Evolutionary conservation across 64 coral and sea anemone genomes (phyloP), one percentile per base, ranked within the genome.

Genomic region (Porites australiensis): DNA sequence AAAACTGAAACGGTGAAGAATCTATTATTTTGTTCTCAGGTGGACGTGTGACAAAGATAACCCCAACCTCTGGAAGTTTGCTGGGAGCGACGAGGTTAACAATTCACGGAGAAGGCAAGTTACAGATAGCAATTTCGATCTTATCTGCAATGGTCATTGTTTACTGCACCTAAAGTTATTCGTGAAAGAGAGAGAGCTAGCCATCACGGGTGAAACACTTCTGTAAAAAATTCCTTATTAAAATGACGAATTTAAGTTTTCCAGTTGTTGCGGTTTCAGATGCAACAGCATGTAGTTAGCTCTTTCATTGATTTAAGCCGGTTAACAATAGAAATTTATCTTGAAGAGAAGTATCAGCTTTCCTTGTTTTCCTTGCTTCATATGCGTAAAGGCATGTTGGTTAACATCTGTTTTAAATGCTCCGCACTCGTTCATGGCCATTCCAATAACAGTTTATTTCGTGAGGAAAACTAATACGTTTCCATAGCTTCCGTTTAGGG

Each of bases 1-100:
- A 80, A 15, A 15, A 8, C 14, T 60, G 44, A 64, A 1, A 43
- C 2, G 22, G 2, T 64, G 13, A 8, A 50, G 4, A 19, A 5
- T 12, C 11, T 4, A n/a, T 8, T 15, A 47, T 11, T 45, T 11
- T 47, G 47, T 75, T 27, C 27, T 46, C 64, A 93, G 91, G 70
- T 79, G 91, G 91, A 54, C 82, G 83, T 16, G 91, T 93, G 8
- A 79, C 72, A 5, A 27, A 76, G 47, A 43, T 93, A 37, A 79
- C 72, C 8, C 91, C 91, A 58, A 63, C 14, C 2, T 78, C 82
- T 53, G 91, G 91, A 37, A 93, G 91, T 77, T 60, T 93, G 19
- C 58, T 23, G 23, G 91, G 91, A 65, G 91, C 61, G n/a, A 93
- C 91, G 68, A 87, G 8, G 54, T n/a, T 93, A 44, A 87, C 91